phyloP scores from a whole-genome alignment of 1,140 invertebrate species.

The Cyclargus thomasi region DNA sequence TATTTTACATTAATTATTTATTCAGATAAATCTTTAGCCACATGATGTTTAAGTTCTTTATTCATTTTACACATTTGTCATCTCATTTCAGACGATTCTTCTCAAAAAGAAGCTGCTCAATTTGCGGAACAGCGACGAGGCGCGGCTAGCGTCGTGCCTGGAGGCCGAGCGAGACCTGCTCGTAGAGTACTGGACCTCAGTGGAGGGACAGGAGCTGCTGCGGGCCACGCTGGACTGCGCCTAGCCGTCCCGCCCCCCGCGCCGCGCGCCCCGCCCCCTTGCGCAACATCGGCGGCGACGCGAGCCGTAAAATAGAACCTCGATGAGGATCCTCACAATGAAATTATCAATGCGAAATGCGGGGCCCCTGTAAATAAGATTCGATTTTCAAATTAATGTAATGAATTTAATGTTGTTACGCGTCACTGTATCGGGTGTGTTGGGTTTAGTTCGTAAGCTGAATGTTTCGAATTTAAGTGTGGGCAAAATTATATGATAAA shows the following conservation, averaged over 20 bases:
- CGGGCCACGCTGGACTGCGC: slow-evolving; percentile 35
- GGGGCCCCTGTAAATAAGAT: background rate
- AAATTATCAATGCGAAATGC: background rate
- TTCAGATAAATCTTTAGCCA: no score
- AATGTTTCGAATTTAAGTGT: slow-evolving; percentile 1
- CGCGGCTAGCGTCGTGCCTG: slow-evolving; percentile 45
- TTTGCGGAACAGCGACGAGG: slow-evolving; percentile 34
- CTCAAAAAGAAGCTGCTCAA: slow-evolving; percentile 59
- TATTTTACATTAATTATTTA: no score
- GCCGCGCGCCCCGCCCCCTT: no score
- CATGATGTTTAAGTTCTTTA: background rate
- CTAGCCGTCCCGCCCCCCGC: slow-evolving; percentile 21
- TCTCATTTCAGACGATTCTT: slow-evolving; percentile 46
- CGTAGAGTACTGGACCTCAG: slow-evolving; percentile 59
- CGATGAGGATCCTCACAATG: background rate
- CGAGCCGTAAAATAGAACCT: background rate
- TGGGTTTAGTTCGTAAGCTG: background rate
- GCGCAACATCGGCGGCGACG: background rate
- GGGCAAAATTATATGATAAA: background rate
- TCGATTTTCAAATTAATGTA: slow-evolving; percentile 7
- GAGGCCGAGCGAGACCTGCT: slow-evolving; percentile 56
- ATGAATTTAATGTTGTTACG: slow-evolving; percentile 9
- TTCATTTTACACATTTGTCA: background rate
- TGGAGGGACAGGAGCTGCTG: slow-evolving; percentile 50
- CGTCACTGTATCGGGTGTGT: slow-evolving; percentile 2